Evolutionary conservation across 2,888 invertebrate genomes (phyloP).

Genomic region (Polymixis lichenea): DNA sequence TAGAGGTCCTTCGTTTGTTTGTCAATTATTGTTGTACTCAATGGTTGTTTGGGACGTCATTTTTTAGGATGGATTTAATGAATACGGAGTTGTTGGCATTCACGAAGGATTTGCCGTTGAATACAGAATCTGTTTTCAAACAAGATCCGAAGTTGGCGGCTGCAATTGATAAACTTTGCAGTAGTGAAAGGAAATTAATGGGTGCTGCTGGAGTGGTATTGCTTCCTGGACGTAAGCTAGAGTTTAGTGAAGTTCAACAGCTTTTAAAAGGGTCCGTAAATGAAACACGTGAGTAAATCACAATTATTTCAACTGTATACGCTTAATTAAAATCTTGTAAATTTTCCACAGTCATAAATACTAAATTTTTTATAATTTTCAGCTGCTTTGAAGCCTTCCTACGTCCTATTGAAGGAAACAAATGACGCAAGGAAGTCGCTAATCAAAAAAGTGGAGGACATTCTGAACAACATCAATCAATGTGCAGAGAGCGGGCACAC

Average conservation of each 20-base stretch:
- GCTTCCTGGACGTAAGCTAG: conserved; percentile 82
- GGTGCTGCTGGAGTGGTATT: conserved; percentile 60
- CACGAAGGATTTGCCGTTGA: conserved; percentile 75
- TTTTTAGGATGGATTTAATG: conserved; percentile 85
- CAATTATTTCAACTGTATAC: background rate
- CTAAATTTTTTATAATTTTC: conserved; percentile 9
- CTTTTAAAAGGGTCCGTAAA: conserved; percentile 71
- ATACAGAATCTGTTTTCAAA: conserved; percentile 74
- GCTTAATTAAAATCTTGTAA: too few relatives aligned
- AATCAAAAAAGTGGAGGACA: conserved; percentile 84
- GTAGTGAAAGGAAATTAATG: conserved; percentile 61
- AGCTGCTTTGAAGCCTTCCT: conserved; percentile 67
- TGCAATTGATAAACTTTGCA: conserved; percentile 83
- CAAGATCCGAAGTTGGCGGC: conserved; percentile 82
- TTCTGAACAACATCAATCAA: conserved; percentile 83
- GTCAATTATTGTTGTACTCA: conserved; percentile 83
- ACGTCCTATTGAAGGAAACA: conserved; percentile 70
- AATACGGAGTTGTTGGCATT: conserved; percentile 79
- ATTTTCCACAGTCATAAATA: background rate
- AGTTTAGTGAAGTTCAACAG: conserved; percentile 82
- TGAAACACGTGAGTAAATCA: conserved; percentile 61
- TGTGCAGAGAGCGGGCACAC: conserved; percentile 79
- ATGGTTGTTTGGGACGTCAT: conserved; percentile 72
- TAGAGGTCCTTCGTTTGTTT: conserved; percentile 83
- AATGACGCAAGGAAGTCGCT: conserved; percentile 74